Evolutionary conservation across 2,797 vertebrate species (phyloP).

Genomic region (Astyanax mexicanus): DNA sequence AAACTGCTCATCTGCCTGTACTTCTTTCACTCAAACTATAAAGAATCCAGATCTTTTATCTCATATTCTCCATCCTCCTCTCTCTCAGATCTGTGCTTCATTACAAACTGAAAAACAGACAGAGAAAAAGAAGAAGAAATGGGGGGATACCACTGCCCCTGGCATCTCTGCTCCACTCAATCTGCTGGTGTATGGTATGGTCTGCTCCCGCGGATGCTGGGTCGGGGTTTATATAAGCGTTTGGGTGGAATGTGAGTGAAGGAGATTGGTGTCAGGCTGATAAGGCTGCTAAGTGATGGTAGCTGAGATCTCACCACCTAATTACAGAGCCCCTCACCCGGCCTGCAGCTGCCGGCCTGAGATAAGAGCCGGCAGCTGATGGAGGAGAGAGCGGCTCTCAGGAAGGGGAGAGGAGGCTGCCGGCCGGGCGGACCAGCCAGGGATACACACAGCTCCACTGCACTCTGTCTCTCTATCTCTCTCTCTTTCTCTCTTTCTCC

Average conservation of each 20-base stretch:
- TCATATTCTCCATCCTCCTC: conserved; percentile 6
- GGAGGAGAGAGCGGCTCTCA: conserved; percentile 52
- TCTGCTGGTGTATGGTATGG: conserved; percentile 59
- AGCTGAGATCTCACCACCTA: conserved; percentile 60
- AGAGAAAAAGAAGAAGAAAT: conserved; percentile 28
- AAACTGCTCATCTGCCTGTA: too few relatives aligned
- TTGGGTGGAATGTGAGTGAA: conserved; percentile 67
- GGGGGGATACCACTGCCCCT: conserved; percentile 27
- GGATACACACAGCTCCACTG: conserved; percentile 26
- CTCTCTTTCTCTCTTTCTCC: not conserved
- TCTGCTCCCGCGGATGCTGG: conserved; percentile 60
- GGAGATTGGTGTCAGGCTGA: conserved; percentile 64
- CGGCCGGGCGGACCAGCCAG: not conserved
- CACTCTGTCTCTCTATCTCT: conserved; percentile 20
- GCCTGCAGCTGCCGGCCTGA: conserved; percentile 49
- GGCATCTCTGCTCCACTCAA: conserved; percentile 40
- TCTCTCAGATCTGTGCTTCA: conserved; percentile 48
- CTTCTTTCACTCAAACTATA: too few relatives aligned
- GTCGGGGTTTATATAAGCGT: conserved; percentile 58
- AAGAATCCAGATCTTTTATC: conserved; percentile 51
- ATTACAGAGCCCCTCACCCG: conserved; percentile 58
- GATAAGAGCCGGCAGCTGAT: conserved; percentile 60
- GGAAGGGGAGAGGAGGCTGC: conserved; percentile 23
- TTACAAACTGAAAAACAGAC: conserved; percentile 57
- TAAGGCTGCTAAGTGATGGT: conserved; percentile 55